These are phyloP conservation scores for Lottia scabra DNA, from an alignment of 2,888 invertebrate species.

Conservation along the genomic window DNA sequence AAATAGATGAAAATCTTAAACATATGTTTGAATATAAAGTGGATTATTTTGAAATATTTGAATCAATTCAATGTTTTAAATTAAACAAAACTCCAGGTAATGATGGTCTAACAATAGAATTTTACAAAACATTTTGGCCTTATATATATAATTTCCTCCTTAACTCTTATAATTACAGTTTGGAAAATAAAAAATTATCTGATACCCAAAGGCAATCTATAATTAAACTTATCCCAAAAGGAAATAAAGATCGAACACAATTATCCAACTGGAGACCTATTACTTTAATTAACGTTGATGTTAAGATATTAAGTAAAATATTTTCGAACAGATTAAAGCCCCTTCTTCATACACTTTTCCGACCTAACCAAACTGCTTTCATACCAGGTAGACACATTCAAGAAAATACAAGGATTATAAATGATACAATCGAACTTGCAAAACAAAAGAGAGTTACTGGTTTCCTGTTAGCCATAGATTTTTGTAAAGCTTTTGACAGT, in stretches of 20 bases:
- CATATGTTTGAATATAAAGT: not conserved
- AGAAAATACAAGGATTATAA: not conserved
- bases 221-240: too few relatives aligned
- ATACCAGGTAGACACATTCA: not conserved
- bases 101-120: not conserved
- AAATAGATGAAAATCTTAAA: not conserved
- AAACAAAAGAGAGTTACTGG: not conserved
- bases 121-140: not conserved
- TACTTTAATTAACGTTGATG: too few relatives aligned
- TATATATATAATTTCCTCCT: not conserved
- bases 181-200: too few relatives aligned
- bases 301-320: too few relatives aligned
- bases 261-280: too few relatives aligned
- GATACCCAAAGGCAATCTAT: too few relatives aligned
- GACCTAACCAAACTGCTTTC: not conserved
- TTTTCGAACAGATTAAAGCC: too few relatives aligned
- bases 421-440: not conserved
- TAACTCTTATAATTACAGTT: too few relatives aligned
- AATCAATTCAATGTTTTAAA: not conserved
- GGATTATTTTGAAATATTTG: not conserved
- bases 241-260: too few relatives aligned
- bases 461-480: not conserved
- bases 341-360: not conserved
- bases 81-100: not conserved
- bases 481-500: not conserved